Evolutionary conservation across 1,140 invertebrate genomes (phyloP), one percentile per base, ranked within the genome.

Genomic region (Pseudomyrmex gracilis): DNA sequence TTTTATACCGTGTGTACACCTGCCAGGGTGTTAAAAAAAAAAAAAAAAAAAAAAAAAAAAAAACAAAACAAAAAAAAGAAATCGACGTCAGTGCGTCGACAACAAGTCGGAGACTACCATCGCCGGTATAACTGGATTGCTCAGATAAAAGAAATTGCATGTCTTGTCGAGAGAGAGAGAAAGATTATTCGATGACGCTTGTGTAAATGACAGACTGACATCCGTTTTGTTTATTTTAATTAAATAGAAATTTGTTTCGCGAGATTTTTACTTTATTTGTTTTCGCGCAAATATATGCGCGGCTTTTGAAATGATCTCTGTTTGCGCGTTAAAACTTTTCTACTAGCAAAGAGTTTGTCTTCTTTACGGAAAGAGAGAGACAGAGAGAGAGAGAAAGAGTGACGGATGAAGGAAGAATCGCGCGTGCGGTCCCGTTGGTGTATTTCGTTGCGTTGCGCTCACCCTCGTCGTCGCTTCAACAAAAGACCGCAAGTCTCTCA

Each of bases 81-180:
- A 89, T 83, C 85, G 83, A 86, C 55, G 66, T 61, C 80, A 85
- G 78, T 34, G 78, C 57, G 63, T 51, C 13, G 61, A 82, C 87
- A 84, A 76, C 53, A 74, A 45, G 49, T 63, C 55, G 34, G 49
- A 24, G 47, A 68, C 51, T 68, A 78, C 24, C 9, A 67, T 57
- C 22, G 9, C 3, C 53, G 17, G 49, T 34, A 34, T 34, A 34
- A 34, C 49, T 67, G 12, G 43, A 47, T 51, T 57, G 64, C 61
- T 67, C 22, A 45, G 51, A 57, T 22, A 12, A 24, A 66, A 34
- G 22, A 24, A 70, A 58, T 68, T 45, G 20, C 13, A 64, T 20
- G 49, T 64, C 60, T 64, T 22, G 17, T 51, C 17, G 51, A 51
- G 8, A 2, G 13, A 10, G 22, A 49, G 43, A 49, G 20, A 49